Evolutionary conservation across 2,797 vertebrate genomes (phyloP).

Genomic region (Centropyge bicolor): DNA sequence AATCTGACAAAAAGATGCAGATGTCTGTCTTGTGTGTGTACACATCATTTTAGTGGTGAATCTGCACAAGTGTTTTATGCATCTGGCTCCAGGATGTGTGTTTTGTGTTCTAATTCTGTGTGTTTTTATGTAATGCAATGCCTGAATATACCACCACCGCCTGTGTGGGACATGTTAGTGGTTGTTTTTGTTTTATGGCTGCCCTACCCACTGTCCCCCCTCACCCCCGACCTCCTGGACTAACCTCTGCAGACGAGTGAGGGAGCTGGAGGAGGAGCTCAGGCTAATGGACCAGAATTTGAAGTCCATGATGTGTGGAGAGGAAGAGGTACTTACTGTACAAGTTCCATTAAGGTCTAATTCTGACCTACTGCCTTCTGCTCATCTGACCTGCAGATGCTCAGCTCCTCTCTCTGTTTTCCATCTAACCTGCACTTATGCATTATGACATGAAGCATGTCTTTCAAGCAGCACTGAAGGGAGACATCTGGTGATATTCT

Average conservation of each 20-base stretch:
- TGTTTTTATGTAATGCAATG: constrained; percentile 78
- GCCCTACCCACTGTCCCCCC: constrained; percentile 28
- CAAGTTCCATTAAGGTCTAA: constrained; percentile 27
- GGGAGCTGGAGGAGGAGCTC: constrained; percentile 95
- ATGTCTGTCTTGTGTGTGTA: background rate
- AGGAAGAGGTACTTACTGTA: constrained; percentile 94
- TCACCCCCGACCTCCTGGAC: constrained; percentile 70
- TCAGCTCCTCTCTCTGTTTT: constrained; percentile 52
- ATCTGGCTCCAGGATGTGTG: constrained; percentile 23
- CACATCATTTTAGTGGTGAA: background rate
- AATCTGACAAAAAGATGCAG: background rate
- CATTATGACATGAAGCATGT: constrained; percentile 23
- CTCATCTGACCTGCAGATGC: constrained; percentile 61
- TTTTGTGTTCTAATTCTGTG: constrained; percentile 60
- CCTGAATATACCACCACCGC: constrained; percentile 58
- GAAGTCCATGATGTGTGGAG: constrained; percentile 97
- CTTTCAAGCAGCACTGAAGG: constrained; percentile 6
- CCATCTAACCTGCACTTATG: constrained; percentile 51
- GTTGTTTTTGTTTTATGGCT: constrained; percentile 48
- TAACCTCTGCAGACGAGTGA: constrained; percentile 89
- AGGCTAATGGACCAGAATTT: constrained; percentile 96
- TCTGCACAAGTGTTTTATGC: background rate
- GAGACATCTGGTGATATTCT: constrained; percentile 5
- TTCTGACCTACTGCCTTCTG: constrained; percentile 37
- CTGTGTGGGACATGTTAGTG: constrained; percentile 63